These are phyloP conservation scores for Marcusenius ussheri DNA, from an alignment of 2,113 vertebrate genomes.

Conservation along the genomic window DNA sequence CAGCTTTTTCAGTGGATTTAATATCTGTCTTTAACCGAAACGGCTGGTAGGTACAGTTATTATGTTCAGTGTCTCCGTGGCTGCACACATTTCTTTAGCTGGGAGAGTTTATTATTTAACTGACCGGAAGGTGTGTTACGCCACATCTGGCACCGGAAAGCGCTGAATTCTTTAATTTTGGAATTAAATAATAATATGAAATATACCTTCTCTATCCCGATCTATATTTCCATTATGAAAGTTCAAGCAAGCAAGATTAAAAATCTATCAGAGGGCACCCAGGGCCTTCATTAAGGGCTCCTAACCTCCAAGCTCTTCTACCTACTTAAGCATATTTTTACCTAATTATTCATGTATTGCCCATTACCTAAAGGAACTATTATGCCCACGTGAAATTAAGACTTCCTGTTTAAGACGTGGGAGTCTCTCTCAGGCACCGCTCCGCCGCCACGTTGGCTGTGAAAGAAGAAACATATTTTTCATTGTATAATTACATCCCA, in stretches of 20 bases:
- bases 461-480: not conserved
- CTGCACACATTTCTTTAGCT: not conserved
- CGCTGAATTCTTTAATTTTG: constrained; percentile 44
- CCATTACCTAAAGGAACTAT: constrained; percentile 25
- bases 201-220: constrained; percentile 27
- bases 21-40: not conserved
- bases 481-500: constrained; percentile 1
- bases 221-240: constrained; percentile 40
- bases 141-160: constrained; percentile 5
- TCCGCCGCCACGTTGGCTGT: not conserved
- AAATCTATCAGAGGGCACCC: constrained; percentile 38
- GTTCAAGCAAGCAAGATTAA: constrained; percentile 34
- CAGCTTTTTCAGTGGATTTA: not conserved
- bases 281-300: constrained; percentile 30
- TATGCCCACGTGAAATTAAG: constrained; percentile 35
- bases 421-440: not conserved
- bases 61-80: not conserved
- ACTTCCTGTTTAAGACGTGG: constrained; percentile 23
- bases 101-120: not conserved
- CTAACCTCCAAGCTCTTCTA: constrained; percentile 21
- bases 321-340: constrained; percentile 43
- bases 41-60: not conserved
- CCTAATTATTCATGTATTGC: constrained; percentile 36
- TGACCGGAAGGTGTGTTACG: not conserved
- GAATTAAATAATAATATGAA: constrained; percentile 46